These are phyloP conservation scores for Apotomis betuletana DNA, from an alignment of 2,888 invertebrate species.

Conservation along the genomic window DNA sequence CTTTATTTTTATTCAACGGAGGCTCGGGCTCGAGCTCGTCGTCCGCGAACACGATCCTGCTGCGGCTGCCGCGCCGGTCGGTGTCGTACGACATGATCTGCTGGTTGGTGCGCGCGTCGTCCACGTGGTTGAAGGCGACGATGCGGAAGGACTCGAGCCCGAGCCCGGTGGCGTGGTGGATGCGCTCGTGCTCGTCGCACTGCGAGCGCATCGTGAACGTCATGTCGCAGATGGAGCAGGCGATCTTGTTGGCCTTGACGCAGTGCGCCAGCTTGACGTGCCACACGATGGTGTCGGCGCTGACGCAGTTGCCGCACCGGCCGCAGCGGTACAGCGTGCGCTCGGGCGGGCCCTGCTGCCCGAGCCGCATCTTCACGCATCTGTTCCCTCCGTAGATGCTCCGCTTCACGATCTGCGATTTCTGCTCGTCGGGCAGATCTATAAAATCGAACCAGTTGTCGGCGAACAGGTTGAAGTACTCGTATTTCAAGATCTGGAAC, in stretches of 20 bases:
- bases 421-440: constrained; percentile 50
- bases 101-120: constrained; percentile 43
- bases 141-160: constrained; percentile 42
- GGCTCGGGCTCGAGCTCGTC: background rate
- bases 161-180: constrained; percentile 45
- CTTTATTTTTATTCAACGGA: background rate
- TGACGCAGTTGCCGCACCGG: constrained; percentile 49
- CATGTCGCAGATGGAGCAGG: constrained; percentile 44
- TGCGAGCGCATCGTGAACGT: constrained; percentile 38
- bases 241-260: background rate
- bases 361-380: constrained; percentile 51
- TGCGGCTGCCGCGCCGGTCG: constrained; percentile 3
- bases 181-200: constrained; percentile 44
- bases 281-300: constrained; percentile 31
- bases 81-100: constrained; percentile 30
- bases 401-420: constrained; percentile 51
- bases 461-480: constrained; percentile 51
- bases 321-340: constrained; percentile 56
- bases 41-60: constrained; percentile 3
- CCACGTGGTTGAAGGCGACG: constrained; percentile 47
- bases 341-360: constrained; percentile 52
- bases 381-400: constrained; percentile 54
- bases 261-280: constrained; percentile 45
- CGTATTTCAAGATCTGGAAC: constrained; percentile 58
- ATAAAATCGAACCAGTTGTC: constrained; percentile 59